These are phyloP conservation scores for Micromys minutus DNA, from an alignment of 2,113 vertebrate species.

Conservation along the genomic window DNA sequence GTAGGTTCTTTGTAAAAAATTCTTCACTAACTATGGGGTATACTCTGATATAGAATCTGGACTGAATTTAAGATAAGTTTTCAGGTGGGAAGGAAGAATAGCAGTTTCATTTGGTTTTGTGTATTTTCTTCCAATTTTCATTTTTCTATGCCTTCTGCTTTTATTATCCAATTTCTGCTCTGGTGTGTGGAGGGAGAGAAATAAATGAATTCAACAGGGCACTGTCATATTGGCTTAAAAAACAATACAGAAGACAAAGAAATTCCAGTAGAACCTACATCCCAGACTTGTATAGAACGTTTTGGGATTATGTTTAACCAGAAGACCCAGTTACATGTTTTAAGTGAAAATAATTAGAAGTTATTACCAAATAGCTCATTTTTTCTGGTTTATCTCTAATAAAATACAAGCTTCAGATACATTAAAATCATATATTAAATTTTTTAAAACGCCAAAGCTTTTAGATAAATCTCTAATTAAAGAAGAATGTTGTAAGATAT, in stretches of 20 bases:
- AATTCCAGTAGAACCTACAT: not conserved
- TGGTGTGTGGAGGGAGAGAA: not conserved
- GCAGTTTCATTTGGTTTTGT: not conserved
- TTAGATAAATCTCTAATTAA: slow-evolving; percentile 1
- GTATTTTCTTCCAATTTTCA: not conserved
- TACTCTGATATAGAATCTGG: not conserved
- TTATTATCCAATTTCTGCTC: not conserved
- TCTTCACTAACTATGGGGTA: not conserved
- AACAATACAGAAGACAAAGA: not conserved
- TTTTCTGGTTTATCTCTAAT: not conserved
- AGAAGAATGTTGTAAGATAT: not conserved
- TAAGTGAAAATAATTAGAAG: not conserved
- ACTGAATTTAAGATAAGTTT: not conserved
- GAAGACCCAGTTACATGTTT: not conserved
- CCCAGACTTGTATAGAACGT: not conserved
- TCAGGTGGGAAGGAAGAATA: not conserved
- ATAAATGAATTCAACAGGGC: not conserved
- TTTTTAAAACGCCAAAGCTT: not conserved
- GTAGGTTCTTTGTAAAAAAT: not conserved
- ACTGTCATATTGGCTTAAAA: not conserved
- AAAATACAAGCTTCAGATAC: slow-evolving; percentile 4
- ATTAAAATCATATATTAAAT: not conserved
- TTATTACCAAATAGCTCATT: not conserved
- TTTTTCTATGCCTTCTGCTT: not conserved
- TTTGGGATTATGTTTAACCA: not conserved